Base-by-base conservation (phyloP, 2,113 vertebrate genomes). In the Podocnemis expansa region DNA sequence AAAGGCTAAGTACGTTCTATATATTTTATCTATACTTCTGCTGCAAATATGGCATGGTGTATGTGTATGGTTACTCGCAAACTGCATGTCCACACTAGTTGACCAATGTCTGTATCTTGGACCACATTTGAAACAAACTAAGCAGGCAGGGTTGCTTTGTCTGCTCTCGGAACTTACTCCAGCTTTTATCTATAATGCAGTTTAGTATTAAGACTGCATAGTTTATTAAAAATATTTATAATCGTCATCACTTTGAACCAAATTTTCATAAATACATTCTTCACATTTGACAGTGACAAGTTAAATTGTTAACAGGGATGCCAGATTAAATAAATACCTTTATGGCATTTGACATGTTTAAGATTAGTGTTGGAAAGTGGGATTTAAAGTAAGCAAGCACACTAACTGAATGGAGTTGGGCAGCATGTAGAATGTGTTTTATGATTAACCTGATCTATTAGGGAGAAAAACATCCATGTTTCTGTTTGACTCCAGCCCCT, bases 361-460 rank as follows among this genome's bases (percentile, higher is more conserved):
- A 82, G 89, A 93, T 75, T 84, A 94, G 38, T 38, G 49, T 90
- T 96, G 78, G 21, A 81, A 5, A 84, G 85, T 85, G 76, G 47
- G 10, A 89, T 82, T 89, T 89, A 84, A 97, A 78, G 84, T 67
- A 90, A 80, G 80, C 27, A 87, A 93, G 16, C n/a, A 47, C 27
- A 86, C 91, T 86, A 87, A 80, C 22, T 75, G 84, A 88, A 80
- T 55, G 13, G 14, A 93, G 34, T 41, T 93, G 29, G 45, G 9
- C 24, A 91, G 84, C 67, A 73, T 73, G 41, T 16, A 60, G 8
- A 10, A 80, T 83, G 5, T 84, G 14, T 81, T 95, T 94, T 92
- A 70, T 76, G 76, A 94, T 83, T 43, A 82, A 10, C 85, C 93
- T 90, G 70, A 51, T 82, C 54, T 91, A 5, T 85, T 89, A 79